Evolutionary conservation across 2,888 invertebrate species (phyloP).

Genomic region (Pachliopta kotzebuea): DNA sequence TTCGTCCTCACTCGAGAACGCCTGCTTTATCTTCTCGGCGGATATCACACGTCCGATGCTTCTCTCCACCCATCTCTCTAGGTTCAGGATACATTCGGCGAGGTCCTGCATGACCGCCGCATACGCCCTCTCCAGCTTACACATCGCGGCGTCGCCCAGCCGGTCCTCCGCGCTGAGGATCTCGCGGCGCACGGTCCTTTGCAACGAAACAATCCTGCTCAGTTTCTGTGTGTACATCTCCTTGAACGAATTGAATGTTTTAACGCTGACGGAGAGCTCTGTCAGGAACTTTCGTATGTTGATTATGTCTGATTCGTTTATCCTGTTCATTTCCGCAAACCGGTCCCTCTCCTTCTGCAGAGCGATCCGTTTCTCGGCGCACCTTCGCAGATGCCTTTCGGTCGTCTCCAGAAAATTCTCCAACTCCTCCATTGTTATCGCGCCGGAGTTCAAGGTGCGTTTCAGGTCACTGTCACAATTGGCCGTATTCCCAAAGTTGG

Average conservation of each 20-base stretch:
- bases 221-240: conserved; percentile 66
- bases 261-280: conserved; percentile 62
- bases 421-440: conserved; percentile 69
- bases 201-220: conserved; percentile 59
- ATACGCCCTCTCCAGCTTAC: conserved; percentile 62
- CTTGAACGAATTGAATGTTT: conserved; percentile 61
- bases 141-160: conserved; percentile 51
- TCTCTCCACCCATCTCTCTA: conserved; percentile 69
- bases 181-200: conserved; percentile 66
- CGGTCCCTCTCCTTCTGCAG: conserved; percentile 68
- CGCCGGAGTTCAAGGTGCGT: conserved; percentile 56
- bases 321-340: conserved; percentile 61
- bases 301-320: conserved; percentile 68
- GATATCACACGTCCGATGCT: conserved; percentile 56
- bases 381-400: conserved; percentile 62
- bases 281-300: conserved; percentile 66
- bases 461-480: conserved; percentile 57
- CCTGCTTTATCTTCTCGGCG: conserved; percentile 65
- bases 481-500: conserved; percentile 61
- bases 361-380: conserved; percentile 59
- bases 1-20: conserved; percentile 55
- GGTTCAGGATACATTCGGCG: conserved; percentile 59
- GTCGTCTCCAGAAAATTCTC: conserved; percentile 73
- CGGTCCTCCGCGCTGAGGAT: conserved; percentile 58
- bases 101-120: conserved; percentile 68